phyloP scores from a whole-genome alignment of 1,140 invertebrate species.

The Brachionus rubens region DNA sequence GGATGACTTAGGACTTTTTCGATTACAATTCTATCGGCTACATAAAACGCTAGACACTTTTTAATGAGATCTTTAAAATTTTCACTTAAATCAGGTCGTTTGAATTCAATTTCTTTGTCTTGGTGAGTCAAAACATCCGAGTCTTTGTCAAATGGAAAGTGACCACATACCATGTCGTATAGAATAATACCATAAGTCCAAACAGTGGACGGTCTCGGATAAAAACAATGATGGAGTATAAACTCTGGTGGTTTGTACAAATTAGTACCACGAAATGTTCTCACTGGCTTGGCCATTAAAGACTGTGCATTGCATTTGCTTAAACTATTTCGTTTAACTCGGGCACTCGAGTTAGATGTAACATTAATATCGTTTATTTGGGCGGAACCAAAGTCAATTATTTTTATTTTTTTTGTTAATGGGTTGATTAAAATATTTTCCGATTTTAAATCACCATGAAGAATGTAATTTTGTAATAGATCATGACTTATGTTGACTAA shows the following conservation, averaged over 20 bases:
- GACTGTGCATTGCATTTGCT: constrained; percentile 14
- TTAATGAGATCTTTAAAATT: constrained; percentile 22
- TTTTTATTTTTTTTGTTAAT: constrained; percentile 21
- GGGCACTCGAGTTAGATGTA: background rate
- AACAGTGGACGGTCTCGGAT: constrained; percentile 29
- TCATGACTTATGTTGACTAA: constrained; percentile 11
- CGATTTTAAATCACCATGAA: constrained; percentile 38
- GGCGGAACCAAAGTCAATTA: constrained; percentile 32
- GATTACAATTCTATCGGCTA: constrained; percentile 9
- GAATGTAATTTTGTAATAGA: constrained; percentile 13
- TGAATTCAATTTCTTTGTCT: constrained; percentile 32
- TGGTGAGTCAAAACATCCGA: constrained; percentile 31
- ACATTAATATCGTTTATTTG: background rate
- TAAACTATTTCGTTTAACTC: background rate
- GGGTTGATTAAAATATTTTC: constrained; percentile 41
- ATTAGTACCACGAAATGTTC: constrained; percentile 34
- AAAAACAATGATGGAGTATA: constrained; percentile 6
- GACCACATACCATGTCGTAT: constrained; percentile 39
- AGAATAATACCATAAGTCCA: constrained; percentile 36
- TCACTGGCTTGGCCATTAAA: background rate
- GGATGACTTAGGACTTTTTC: constrained; percentile 16
- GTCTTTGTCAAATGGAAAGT: constrained; percentile 41
- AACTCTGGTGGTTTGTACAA: constrained; percentile 28
- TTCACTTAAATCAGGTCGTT: constrained; percentile 14
- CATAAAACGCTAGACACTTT: constrained; percentile 33